Conservation (phyloP, 2,113 vertebrate species). For the Mormyrus iriodes region DNA sequence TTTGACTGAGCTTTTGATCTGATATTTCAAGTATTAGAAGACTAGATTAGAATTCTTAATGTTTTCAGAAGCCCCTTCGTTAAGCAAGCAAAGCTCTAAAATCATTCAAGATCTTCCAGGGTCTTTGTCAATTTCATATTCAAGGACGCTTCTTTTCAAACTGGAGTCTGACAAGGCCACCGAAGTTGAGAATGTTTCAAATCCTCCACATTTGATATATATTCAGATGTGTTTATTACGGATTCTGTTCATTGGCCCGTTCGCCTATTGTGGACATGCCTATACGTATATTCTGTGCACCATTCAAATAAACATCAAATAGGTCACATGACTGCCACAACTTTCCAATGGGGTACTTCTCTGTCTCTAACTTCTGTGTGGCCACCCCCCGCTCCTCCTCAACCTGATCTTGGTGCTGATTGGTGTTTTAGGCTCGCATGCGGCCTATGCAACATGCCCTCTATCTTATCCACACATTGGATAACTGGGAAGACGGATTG, state of each 20-base stretch:
- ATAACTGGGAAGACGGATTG: neutral
- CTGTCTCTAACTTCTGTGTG: neutral
- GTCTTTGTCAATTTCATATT: neutral
- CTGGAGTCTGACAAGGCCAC: neutral
- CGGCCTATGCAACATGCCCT: neutral
- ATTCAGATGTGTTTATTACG: neutral
- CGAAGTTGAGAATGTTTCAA: neutral
- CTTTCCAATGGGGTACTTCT: neutral
- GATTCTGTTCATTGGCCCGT: neutral
- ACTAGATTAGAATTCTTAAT: neutral
- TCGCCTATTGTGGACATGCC: neutral
- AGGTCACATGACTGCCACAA: neutral
- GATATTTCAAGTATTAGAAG: neutral
- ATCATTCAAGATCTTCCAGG: conserved; percentile 7
- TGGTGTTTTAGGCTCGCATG: neutral
- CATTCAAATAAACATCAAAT: conserved; percentile 7
- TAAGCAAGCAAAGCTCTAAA: neutral
- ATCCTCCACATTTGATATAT: conserved; percentile 3
- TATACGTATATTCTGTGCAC: neutral
- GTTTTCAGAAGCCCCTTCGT: neutral
- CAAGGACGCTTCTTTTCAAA: conserved; percentile 10
- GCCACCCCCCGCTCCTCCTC: neutral
- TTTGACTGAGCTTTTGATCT: neutral
- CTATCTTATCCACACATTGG: neutral
- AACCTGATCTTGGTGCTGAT: neutral